Base-by-base conservation (phyloP, 2,888 invertebrate genomes). In the Hanleya hanleyi region DNA sequence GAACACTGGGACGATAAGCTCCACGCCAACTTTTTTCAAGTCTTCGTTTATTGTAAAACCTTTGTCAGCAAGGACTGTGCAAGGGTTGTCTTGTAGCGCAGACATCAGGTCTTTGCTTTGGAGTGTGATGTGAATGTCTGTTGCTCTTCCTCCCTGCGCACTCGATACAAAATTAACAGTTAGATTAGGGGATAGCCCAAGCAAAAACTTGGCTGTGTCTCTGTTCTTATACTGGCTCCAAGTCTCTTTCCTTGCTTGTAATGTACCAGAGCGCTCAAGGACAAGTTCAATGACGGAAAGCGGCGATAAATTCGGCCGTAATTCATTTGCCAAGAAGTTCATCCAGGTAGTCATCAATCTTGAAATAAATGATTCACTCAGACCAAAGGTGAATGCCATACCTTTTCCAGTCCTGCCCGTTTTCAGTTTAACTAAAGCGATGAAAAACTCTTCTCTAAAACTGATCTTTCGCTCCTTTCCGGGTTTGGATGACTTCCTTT, bases 401-500 rank as follows among this genome's bases (percentile, higher is more conserved):
- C 76, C 77, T 57, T 75, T 71, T 41, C 71, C 74, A 35, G 73
- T 75, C 47, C n/a, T 41, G n/a, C 47, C 47, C 12, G 47, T 41
- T n/a, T 41, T 41, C n/a, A 41, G n/a, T n/a, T n/a, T 41, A n/a
- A 41, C 47, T 15, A 41, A n/a, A 15, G 47, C n/a, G 12, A 41
- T 41, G n/a, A 41, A 41, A 41, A 41, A 41, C n/a, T 41, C n/a
- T 15, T 41, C 47, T 15, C 12, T 41, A 41, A 41, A 41, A 12
- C 12, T 15, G 47, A 41, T 12, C n/a, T 12, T 15, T 41, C 47
- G 12, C 12, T n/a, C 47, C n/a, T 15, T 12, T 41, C 47, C 47
- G 12, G 47, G 47, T n/a, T 41, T 41, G 12, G 47, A 15, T 41
- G 12, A 15, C 47, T 15, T 41, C n/a, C 47, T 12, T 15, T 41